Evolutionary conservation across 2,888 invertebrate species (phyloP).

Genomic region (Mythimna impura): DNA sequence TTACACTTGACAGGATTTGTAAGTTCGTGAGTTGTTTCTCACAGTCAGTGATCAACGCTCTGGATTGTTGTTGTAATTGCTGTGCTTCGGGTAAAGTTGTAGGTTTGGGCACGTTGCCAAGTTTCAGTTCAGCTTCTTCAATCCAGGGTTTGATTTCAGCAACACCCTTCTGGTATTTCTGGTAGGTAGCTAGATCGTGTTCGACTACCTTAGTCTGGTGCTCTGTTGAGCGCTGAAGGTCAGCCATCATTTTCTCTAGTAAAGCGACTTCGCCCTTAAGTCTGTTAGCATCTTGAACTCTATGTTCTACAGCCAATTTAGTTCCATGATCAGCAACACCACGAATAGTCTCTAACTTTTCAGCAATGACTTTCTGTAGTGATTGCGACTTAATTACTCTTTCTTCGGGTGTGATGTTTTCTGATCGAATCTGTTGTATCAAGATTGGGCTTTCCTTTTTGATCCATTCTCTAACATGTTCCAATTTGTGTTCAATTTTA

Average conservation of each 20-base stretch:
- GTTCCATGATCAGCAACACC: slow-evolving; percentile 94
- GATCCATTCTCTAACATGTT: slow-evolving; percentile 95
- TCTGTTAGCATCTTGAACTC: slow-evolving; percentile 93
- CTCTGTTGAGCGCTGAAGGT: slow-evolving; percentile 94
- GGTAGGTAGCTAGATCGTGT: slow-evolving; percentile 95
- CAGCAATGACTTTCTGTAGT: slow-evolving; percentile 93
- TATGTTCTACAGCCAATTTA: slow-evolving; percentile 92
- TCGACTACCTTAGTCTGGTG: slow-evolving; percentile 94
- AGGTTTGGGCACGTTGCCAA: slow-evolving; percentile 94
- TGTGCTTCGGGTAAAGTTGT: slow-evolving; percentile 95
- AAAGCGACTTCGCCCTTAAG: slow-evolving; percentile 94
- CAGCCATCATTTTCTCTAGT: slow-evolving; percentile 94
- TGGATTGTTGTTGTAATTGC: slow-evolving; percentile 93
- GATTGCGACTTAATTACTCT: slow-evolving; percentile 94
- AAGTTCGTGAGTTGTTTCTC: slow-evolving; percentile 94
- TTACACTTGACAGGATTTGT: slow-evolving; percentile 93
- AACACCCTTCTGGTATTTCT: slow-evolving; percentile 95
- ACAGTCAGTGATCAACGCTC: slow-evolving; percentile 94
- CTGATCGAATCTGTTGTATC: slow-evolving; percentile 93
- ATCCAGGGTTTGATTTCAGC: slow-evolving; percentile 96
- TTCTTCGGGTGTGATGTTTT: slow-evolving; percentile 95
- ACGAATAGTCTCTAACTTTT: slow-evolving; percentile 94
- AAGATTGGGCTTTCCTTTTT: slow-evolving; percentile 94
- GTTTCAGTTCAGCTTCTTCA: slow-evolving; percentile 95
- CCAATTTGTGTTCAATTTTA: slow-evolving; percentile 93